phyloP scores from a whole-genome alignment of 2,888 invertebrate genomes.

The Trypoxylon attenuatum region DNA sequence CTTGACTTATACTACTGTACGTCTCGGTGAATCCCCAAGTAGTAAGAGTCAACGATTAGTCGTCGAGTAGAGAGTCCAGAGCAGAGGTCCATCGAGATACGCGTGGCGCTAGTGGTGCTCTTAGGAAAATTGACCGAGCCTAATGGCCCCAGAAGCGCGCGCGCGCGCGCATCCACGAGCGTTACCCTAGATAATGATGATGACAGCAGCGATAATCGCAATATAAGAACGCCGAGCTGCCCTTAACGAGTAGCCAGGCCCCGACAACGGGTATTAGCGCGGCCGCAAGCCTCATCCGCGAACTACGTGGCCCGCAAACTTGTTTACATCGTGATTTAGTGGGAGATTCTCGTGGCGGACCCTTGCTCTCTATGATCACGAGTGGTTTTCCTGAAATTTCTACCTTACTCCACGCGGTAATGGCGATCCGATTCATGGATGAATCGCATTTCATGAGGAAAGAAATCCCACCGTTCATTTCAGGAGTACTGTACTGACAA shows the following conservation, averaged over 20 bases:
- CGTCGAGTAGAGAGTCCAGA: neutral
- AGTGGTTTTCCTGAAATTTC: too few relatives aligned
- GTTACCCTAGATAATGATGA: conserved; percentile 55
- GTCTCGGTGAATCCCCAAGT: neutral
- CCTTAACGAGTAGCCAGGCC: neutral
- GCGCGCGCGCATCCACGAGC: conserved; percentile 44
- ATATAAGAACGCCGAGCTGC: conserved; percentile 56
- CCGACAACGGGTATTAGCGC: neutral
- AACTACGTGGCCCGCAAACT: neutral
- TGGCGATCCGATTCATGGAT: too few relatives aligned
- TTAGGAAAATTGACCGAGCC: conserved; percentile 65
- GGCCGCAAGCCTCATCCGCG: neutral
- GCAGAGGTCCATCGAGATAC: neutral
- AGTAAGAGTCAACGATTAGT: neutral
- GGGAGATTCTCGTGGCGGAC: too few relatives aligned
- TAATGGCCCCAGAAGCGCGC: conserved; percentile 59
- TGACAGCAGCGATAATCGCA: conserved; percentile 61
- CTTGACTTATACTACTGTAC: neutral
- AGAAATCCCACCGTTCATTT: too few relatives aligned
- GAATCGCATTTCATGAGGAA: too few relatives aligned
- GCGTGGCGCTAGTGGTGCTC: conserved; percentile 47
- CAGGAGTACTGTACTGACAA: too few relatives aligned
- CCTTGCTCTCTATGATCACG: too few relatives aligned
- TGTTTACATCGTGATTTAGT: too few relatives aligned
- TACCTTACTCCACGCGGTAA: too few relatives aligned